These are phyloP conservation scores for Drosophila leontia DNA, from an alignment of 1,140 invertebrate genomes.

Conservation along the genomic window DNA sequence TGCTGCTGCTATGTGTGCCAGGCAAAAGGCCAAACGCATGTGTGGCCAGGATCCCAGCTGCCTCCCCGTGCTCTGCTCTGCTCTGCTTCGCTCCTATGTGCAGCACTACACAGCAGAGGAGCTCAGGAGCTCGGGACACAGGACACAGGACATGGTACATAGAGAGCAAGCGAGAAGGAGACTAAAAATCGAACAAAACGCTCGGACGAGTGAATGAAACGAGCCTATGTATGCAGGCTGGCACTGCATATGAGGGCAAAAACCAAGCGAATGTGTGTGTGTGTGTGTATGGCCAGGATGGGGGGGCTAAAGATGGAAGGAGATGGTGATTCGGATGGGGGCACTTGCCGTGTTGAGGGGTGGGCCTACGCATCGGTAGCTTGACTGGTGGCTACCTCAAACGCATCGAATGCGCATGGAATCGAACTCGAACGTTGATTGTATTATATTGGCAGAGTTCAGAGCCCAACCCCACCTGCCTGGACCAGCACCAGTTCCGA, in stretches of 20 bases:
- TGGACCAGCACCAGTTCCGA: background rate
- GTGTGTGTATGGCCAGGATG: conserved; percentile 10
- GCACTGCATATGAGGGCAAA: conserved; percentile 62
- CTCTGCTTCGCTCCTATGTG: conserved; percentile 24
- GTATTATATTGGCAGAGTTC: conserved; percentile 73
- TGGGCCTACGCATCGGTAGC: conserved; percentile 68
- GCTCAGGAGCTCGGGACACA: conserved; percentile 22
- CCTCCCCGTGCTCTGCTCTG: conserved; percentile 1
- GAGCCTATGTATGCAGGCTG: conserved; percentile 71
- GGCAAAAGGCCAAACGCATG: conserved; percentile 82
- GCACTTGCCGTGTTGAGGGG: conserved; percentile 16
- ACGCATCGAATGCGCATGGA: conserved; percentile 81
- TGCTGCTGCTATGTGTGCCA: conserved; percentile 72
- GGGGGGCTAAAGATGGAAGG: background rate
- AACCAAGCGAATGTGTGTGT: conserved; percentile 43
- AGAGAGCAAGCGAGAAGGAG: conserved; percentile 44
- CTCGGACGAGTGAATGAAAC: conserved; percentile 49
- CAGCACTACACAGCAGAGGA: conserved; percentile 24
- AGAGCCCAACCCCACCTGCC: conserved; percentile 2
- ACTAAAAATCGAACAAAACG: conserved; percentile 34
- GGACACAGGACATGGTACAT: conserved; percentile 20
- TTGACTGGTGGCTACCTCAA: conserved; percentile 46
- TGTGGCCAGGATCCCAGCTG: conserved; percentile 50
- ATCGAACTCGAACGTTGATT: conserved; percentile 74
- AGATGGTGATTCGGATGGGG: conserved; percentile 2